phyloP scores from a whole-genome alignment of 2,888 invertebrate genomes.

The Eristalis tenax region DNA sequence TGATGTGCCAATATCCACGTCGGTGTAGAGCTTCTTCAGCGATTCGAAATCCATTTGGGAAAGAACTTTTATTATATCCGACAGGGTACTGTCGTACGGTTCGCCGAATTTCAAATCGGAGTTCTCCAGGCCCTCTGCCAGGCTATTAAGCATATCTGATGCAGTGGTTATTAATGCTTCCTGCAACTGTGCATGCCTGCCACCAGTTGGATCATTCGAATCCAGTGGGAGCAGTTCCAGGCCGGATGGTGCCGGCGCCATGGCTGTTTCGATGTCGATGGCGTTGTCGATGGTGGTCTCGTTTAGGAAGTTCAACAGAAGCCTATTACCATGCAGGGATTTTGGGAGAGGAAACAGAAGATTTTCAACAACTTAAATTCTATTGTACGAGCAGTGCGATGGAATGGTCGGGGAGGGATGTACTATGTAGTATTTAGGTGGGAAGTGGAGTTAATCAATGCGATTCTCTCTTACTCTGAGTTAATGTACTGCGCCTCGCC shows the following conservation, averaged over 20 bases:
- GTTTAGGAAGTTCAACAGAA: conserved; percentile 78
- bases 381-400: conserved; percentile 13
- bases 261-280: conserved; percentile 80
- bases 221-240: conserved; percentile 78
- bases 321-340: conserved; percentile 70
- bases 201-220: conserved; percentile 80
- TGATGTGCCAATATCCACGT: conserved; percentile 86
- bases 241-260: conserved; percentile 77
- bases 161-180: conserved; percentile 78
- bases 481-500: conserved; percentile 81
- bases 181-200: conserved; percentile 79
- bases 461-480: conserved; percentile 77
- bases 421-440: background rate
- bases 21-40: conserved; percentile 82
- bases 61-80: conserved; percentile 79
- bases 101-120: conserved; percentile 80
- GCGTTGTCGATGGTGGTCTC: conserved; percentile 80
- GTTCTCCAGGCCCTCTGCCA: conserved; percentile 80
- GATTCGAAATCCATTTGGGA: conserved; percentile 80
- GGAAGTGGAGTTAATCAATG: conserved; percentile 31
- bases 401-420: background rate
- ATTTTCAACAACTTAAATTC: conserved; percentile 54
- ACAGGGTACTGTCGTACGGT: conserved; percentile 80
- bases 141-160: conserved; percentile 76
- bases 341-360: conserved; percentile 42